These are phyloP conservation scores for Drosophila nikananu DNA, from an alignment of 1,140 invertebrate species.

Conservation along the genomic window DNA sequence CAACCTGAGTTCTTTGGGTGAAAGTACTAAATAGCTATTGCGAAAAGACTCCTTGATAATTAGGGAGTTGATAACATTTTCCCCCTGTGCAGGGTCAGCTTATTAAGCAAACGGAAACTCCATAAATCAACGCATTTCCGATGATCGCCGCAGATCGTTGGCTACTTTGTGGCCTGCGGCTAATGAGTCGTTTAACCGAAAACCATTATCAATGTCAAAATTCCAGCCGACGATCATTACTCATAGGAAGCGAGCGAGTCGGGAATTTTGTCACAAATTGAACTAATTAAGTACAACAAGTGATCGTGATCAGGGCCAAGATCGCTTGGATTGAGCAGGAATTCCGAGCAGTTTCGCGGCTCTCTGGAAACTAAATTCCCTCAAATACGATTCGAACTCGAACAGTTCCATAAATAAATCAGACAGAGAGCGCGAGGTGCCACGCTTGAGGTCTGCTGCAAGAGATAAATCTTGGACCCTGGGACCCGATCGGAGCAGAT, in stretches of 20 bases:
- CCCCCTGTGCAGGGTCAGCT: constrained; percentile 6
- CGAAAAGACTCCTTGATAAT: background rate
- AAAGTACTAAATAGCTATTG: background rate
- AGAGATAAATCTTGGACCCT: constrained; percentile 84
- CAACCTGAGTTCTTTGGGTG: background rate
- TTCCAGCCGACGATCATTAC: constrained; percentile 55
- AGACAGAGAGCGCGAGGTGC: constrained; percentile 43
- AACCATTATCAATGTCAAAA: constrained; percentile 79
- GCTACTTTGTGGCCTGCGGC: constrained; percentile 55
- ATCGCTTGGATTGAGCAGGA: constrained; percentile 11
- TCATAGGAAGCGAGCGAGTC: constrained; percentile 44
- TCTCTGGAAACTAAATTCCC: constrained; percentile 28
- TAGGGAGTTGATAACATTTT: background rate
- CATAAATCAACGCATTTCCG: constrained; percentile 78
- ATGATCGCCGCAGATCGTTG: constrained; percentile 39
- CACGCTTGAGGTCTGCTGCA: constrained; percentile 72
- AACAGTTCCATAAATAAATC: constrained; percentile 73
- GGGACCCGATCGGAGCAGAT: constrained; percentile 36
- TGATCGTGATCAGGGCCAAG: constrained; percentile 19
- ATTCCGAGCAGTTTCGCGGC: constrained; percentile 35
- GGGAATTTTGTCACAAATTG: constrained; percentile 44
- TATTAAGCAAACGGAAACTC: constrained; percentile 19
- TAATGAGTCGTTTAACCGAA: constrained; percentile 79
- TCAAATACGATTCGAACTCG: constrained; percentile 35
- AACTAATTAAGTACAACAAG: constrained; percentile 43